Evolutionary conservation across 2,888 invertebrate species (phyloP), one percentile per base, ranked within the genome.

Genomic region (Spatulosminthurus flaviceps): DNA sequence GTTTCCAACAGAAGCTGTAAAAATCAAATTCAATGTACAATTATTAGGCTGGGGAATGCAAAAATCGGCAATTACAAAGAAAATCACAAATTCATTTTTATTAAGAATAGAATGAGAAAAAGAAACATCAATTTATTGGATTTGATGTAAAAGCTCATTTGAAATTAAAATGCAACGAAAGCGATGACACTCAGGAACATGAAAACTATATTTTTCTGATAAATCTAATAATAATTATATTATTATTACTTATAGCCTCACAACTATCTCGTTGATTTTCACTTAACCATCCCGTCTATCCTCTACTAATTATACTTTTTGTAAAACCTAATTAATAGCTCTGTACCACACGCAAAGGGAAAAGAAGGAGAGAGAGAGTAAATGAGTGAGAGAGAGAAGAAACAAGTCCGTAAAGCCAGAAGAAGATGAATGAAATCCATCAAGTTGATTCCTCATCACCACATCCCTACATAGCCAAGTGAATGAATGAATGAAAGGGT

Each of bases 401-500:
- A 51, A 51, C 51, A n/a, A 51, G 51, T 51, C n/a, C n/a, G 51
- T 51, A 51, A 51, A 51, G 16, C 51, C 16, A 9, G 51, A n/a
- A 51, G 51, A n/a, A 51, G 51, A 51, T 51, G 51, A 51, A 51
- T 51, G 51, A 51, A 51, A 51, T 51, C 51, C 51, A 51, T 51
- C 51, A 51, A 51, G 5, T 51, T n/a, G 19, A 51, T 51, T 16
- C 51, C 51, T 51, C 51, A 51, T 51, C 51, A 51, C 51, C 51
- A 51, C 51, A 51, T 51, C 51, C 51, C 51, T 19, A 51, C 77
- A 77, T 81, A 70, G 77, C 69, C 74, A 77, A 74, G 71, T 74
- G 76, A 80, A 43, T 26, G 70, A 77, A 81, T 79, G 80, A 80
- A 79, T 78, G 80, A 70, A 34, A 80, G 74, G 69, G 74, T 74